These are phyloP conservation scores for Bos indicus DNA, from an alignment of 2,113 vertebrate species.

Conservation along the genomic window DNA sequence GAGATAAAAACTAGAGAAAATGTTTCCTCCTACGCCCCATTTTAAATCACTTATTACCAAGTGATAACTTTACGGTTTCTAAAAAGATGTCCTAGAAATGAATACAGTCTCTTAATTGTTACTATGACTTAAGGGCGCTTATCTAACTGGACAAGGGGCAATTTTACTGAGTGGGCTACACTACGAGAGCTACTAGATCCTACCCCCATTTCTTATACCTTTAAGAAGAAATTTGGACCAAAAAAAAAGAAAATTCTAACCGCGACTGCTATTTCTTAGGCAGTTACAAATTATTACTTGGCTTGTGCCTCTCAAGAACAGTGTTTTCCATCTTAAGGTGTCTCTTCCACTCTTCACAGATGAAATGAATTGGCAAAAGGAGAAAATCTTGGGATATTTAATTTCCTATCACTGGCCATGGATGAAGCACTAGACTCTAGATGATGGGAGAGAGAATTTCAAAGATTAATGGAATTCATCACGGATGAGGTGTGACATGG, in stretches of 20 bases:
- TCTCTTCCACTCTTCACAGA: background rate
- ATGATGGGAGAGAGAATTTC: background rate
- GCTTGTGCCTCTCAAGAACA: background rate
- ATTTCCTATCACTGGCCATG: background rate
- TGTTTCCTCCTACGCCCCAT: background rate
- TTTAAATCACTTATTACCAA: constrained; percentile 16
- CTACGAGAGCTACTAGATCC: background rate
- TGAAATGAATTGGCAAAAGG: background rate
- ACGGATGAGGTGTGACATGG: background rate
- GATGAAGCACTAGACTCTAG: background rate
- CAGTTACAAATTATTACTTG: background rate
- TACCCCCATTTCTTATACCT: background rate
- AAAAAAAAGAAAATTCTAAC: background rate
- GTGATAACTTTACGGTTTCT: background rate
- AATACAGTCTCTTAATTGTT: background rate
- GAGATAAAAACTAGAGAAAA: constrained; percentile 13
- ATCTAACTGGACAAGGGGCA: background rate
- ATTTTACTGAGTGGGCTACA: background rate
- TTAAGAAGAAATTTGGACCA: background rate
- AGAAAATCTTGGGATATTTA: background rate
- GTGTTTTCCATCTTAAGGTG: background rate
- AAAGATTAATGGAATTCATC: background rate
- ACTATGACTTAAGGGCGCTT: background rate
- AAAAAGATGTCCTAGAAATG: background rate
- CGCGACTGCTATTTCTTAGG: background rate